A percentile compares a stretch with the other conserved stretches of the same genome.
These are phyloP conservation scores for Leptinotarsa rubiginosa DNA, from an alignment of 2,888 invertebrate genomes.

Conservation along the genomic window DNA sequence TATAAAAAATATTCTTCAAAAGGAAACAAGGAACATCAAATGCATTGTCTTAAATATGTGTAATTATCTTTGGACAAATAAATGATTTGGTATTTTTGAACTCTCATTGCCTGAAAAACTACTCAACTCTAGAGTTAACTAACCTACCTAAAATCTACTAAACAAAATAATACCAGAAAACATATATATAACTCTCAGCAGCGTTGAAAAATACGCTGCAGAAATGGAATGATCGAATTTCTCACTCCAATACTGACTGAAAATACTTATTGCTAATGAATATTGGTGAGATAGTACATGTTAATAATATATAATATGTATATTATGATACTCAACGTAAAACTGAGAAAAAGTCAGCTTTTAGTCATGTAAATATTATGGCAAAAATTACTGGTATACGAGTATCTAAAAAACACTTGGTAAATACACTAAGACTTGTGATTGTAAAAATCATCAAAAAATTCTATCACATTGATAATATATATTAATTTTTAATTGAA, in stretches of 20 bases:
- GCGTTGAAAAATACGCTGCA: slow-evolving; percentile 45
- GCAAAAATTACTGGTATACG: slow-evolving; percentile 67
- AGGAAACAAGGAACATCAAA: background rate
- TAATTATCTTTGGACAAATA: background rate
- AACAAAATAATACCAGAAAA: slow-evolving; percentile 60
- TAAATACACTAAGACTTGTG: slow-evolving; percentile 70
- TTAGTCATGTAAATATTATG: slow-evolving; percentile 64
- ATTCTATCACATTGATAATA: slow-evolving; percentile 73
- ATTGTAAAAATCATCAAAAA: slow-evolving; percentile 78
- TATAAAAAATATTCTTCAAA: background rate
- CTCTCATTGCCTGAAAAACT: slow-evolving; percentile 30
- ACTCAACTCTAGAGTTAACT: slow-evolving; percentile 37
- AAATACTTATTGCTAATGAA: slow-evolving; percentile 69
- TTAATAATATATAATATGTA: slow-evolving; percentile 47
- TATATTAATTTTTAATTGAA: slow-evolving; percentile 56
- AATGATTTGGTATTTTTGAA: slow-evolving; percentile 28
- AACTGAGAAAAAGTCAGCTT: slow-evolving; percentile 57
- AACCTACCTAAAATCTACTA: slow-evolving; percentile 46
- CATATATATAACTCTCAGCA: slow-evolving; percentile 47
- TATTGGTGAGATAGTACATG: slow-evolving; percentile 61
- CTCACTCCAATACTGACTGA: slow-evolving; percentile 68
- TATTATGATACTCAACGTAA: slow-evolving; percentile 55
- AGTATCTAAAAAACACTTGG: slow-evolving; percentile 68
- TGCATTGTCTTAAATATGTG: background rate
- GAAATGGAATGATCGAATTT: slow-evolving; percentile 64